Conservation (phyloP, 2,797 vertebrate genomes). For the Eutrigla gurnardus region DNA sequence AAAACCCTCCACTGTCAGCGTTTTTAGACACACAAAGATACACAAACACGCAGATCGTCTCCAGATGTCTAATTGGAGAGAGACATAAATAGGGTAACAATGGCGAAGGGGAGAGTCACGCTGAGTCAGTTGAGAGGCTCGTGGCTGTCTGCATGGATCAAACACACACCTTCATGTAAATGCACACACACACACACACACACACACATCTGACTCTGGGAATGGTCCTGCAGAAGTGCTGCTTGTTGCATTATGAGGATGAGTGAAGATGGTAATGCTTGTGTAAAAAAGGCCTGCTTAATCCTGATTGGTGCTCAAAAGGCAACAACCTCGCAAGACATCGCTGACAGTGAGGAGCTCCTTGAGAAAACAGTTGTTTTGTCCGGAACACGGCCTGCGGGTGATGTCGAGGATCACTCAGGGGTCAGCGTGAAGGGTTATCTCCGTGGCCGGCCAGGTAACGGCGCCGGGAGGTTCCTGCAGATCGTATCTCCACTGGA, state of each 20-base stretch:
- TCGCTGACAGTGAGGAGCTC: not conserved
- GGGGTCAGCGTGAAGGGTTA: constrained; percentile 42
- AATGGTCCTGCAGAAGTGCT: not conserved
- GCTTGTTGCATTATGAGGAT: not conserved
- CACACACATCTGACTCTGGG: not conserved
- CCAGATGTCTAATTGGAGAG: constrained; percentile 78
- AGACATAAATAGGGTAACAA: constrained; percentile 73
- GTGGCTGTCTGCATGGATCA: constrained; percentile 39
- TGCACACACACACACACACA: not conserved
- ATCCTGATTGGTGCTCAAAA: not conserved
- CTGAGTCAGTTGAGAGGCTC: constrained; percentile 55
- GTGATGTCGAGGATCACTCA: not conserved
- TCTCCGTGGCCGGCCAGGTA: constrained; percentile 36
- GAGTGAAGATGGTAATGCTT: too few relatives aligned
- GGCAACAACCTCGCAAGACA: too few relatives aligned
- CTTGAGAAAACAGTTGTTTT: not conserved
- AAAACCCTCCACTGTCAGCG: constrained; percentile 51
- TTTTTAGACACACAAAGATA: constrained; percentile 43
- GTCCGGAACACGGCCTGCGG: not conserved
- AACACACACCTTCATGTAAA: not conserved
- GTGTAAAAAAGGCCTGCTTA: not conserved
- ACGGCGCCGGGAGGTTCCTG: constrained; percentile 45
- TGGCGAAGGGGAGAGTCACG: constrained; percentile 27
- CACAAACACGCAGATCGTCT: constrained; percentile 65
- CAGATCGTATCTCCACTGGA: constrained; percentile 45